phyloP scores from a whole-genome alignment of 2,113 vertebrate genomes.

The Desmodus rotundus region DNA sequence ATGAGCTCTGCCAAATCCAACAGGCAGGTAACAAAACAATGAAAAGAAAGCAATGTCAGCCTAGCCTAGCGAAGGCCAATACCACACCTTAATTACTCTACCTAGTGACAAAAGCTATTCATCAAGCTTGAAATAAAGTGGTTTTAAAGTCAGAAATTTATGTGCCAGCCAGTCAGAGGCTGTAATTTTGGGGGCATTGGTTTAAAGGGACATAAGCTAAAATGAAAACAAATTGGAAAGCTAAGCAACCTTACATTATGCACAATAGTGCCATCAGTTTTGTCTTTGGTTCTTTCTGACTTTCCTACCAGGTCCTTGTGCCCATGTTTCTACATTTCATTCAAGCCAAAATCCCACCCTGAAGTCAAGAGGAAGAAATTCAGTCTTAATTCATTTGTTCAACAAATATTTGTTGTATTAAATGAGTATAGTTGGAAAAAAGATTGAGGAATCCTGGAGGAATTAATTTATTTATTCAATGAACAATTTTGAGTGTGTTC shows the following conservation, averaged over 20 bases:
- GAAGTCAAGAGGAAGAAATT: background rate
- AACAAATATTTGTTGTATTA: background rate
- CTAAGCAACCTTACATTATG: background rate
- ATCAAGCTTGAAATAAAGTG: constrained; percentile 63
- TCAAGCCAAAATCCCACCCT: background rate
- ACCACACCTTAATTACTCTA: constrained; percentile 55
- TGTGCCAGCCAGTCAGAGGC: constrained; percentile 5
- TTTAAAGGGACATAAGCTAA: constrained; percentile 63
- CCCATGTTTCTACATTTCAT: background rate
- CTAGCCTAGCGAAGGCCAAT: background rate
- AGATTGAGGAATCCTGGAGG: background rate
- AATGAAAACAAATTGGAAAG: constrained; percentile 38
- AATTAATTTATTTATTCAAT: background rate
- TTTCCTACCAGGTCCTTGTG: background rate
- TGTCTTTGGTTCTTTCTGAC: background rate
- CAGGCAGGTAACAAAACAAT: constrained; percentile 19
- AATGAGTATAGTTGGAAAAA: background rate
- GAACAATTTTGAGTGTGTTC: background rate
- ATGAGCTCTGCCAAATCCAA: background rate
- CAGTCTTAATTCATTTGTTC: background rate
- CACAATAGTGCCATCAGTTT: background rate
- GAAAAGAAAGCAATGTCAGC: constrained; percentile 2
- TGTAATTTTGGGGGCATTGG: constrained; percentile 61
- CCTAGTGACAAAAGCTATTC: constrained; percentile 47
- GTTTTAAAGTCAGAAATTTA: constrained; percentile 69